These are phyloP conservation scores for Climacteris rufus DNA, from an alignment of 2,113 vertebrate genomes.

Conservation along the genomic window DNA sequence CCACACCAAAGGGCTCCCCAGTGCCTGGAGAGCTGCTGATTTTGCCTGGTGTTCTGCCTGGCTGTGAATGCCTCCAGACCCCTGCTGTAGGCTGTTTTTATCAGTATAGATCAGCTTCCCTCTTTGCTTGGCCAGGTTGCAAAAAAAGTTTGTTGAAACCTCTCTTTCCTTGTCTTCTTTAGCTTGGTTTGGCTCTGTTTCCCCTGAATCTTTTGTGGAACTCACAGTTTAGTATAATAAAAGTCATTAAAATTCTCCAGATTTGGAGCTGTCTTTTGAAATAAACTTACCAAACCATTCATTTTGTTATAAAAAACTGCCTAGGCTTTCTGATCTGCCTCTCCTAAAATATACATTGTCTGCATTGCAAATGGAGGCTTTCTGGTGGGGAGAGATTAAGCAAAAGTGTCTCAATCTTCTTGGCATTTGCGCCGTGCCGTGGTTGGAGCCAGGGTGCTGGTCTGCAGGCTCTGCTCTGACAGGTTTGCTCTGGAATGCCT, in stretches of 20 bases:
- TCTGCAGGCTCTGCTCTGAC: constrained; percentile 12
- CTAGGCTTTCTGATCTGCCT: neutral
- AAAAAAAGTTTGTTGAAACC: neutral
- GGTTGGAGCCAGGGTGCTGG: neutral
- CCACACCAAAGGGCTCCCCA: neutral
- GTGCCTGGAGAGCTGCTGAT: neutral
- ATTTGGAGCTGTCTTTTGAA: neutral
- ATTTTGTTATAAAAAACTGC: neutral
- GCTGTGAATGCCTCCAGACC: neutral
- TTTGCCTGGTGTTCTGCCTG: neutral
- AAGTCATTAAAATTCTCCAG: neutral
- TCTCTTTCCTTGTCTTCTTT: neutral
- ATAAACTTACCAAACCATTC: neutral
- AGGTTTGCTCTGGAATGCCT: constrained; percentile 4
- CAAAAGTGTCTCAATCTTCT: neutral
- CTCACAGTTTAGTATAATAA: neutral
- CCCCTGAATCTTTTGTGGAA: neutral
- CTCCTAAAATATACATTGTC: neutral
- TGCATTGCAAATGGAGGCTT: neutral
- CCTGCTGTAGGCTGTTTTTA: neutral
- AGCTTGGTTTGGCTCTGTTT: neutral
- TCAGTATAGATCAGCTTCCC: neutral
- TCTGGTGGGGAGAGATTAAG: neutral
- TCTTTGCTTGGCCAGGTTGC: neutral
- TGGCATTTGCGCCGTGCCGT: neutral